Percentiles rank a stretch among this genome's conserved stretches.
These are phyloP conservation scores for Athripsodes cinereus DNA, from an alignment of 2,888 invertebrate genomes.

Conservation along the genomic window DNA sequence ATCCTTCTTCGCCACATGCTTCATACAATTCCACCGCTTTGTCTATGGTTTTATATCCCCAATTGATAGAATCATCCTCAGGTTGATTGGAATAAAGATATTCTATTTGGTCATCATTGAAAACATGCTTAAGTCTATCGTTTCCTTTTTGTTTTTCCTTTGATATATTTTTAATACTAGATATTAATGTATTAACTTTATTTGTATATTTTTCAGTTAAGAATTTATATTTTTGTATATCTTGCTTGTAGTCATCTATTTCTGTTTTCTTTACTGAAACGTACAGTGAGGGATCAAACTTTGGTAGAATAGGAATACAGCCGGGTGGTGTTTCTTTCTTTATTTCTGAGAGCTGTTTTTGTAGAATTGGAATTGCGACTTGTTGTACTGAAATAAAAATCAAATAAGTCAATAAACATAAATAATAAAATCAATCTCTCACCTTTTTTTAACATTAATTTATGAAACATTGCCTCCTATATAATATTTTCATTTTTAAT, in stretches of 20 bases:
- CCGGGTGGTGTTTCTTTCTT: constrained; percentile 5
- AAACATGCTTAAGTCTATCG: constrained; percentile 7
- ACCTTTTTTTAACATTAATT: too few relatives aligned
- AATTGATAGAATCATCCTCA: constrained; percentile 4
- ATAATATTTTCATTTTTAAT: too few relatives aligned
- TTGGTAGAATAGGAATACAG: constrained; percentile 11
- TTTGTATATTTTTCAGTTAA: constrained; percentile 3
- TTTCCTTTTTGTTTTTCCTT: constrained; percentile 5
- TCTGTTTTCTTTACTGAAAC: constrained; percentile 9
- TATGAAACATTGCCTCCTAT: too few relatives aligned
- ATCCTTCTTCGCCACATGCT: constrained; percentile 9
- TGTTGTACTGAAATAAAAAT: constrained; percentile 4
- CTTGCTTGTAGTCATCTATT: constrained; percentile 11
- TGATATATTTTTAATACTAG: constrained; percentile 8
- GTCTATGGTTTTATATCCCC: constrained; percentile 11
- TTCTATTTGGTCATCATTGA: constrained; percentile 11
- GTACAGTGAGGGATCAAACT: constrained; percentile 5
- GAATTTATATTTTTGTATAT: constrained; percentile 9
- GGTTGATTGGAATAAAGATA: neutral
- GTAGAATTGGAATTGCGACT: neutral
- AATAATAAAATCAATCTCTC: too few relatives aligned
- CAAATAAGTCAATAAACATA: too few relatives aligned
- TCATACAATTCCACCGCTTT: constrained; percentile 12
- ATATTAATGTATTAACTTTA: constrained; percentile 1
- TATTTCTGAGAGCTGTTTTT: neutral